These are phyloP conservation scores for Diadegma fenestrale DNA, from an alignment of 2,888 invertebrate genomes.

Conservation along the genomic window DNA sequence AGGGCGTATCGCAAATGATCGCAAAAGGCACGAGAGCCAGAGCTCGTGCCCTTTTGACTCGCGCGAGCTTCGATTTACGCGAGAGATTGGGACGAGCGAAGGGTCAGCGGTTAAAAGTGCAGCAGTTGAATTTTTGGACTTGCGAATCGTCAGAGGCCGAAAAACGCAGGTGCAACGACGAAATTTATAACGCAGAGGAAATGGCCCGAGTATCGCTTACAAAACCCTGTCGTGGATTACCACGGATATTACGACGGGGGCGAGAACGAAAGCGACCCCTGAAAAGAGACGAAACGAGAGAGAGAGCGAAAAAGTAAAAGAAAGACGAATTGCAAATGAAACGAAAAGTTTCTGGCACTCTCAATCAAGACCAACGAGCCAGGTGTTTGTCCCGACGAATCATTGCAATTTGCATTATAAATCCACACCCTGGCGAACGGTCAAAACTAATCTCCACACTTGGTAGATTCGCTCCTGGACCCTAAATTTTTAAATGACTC, in stretches of 20 bases:
- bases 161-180: constrained; percentile 60
- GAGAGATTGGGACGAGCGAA: constrained; percentile 12
- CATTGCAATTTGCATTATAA: constrained; percentile 64
- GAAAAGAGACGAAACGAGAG: constrained; percentile 4
- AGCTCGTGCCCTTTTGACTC: neutral
- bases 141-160: constrained; percentile 36
- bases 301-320: constrained; percentile 17
- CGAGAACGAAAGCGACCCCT: constrained; percentile 28
- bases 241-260: constrained; percentile 59
- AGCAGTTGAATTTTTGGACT: constrained; percentile 51
- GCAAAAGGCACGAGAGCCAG: neutral
- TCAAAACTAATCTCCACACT: neutral
- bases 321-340: constrained; percentile 61
- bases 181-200: constrained; percentile 18
- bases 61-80: neutral
- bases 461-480: neutral
- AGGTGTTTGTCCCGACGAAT: constrained; percentile 62
- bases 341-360: constrained; percentile 56
- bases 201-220: constrained; percentile 64
- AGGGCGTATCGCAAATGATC: neutral
- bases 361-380: constrained; percentile 52
- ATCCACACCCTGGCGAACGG: constrained; percentile 34
- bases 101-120: constrained; percentile 48
- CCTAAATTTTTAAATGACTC: neutral
- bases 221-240: constrained; percentile 59